These are phyloP conservation scores for Tetramorium alpestre DNA, from an alignment of 1,140 invertebrate genomes.

Conservation along the genomic window DNA sequence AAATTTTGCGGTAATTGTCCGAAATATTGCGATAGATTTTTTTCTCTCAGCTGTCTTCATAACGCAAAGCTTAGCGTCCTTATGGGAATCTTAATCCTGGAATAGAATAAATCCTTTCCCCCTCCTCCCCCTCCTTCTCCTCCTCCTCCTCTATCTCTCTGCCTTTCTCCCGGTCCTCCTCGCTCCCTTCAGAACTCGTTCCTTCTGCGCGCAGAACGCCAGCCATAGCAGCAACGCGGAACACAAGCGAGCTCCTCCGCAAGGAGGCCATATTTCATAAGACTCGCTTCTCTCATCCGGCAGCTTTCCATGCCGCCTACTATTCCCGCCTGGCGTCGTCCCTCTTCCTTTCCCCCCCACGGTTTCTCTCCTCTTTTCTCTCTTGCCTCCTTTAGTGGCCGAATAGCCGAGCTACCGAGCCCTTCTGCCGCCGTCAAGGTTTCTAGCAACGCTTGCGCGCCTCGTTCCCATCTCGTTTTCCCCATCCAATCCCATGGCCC, in stretches of 20 bases:
- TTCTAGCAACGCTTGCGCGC: constrained; percentile 84
- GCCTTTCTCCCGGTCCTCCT: constrained; percentile 9
- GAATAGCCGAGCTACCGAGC: constrained; percentile 71
- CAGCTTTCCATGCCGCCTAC: constrained; percentile 80
- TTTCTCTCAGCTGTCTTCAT: not conserved
- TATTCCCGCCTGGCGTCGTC: constrained; percentile 47
- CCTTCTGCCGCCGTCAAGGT: constrained; percentile 74
- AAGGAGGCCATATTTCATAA: constrained; percentile 85
- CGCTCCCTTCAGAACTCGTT: constrained; percentile 52
- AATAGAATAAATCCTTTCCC: constrained; percentile 55
- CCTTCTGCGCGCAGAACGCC: constrained; percentile 48
- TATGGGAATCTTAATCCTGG: constrained; percentile 31
- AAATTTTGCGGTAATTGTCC: not conserved
- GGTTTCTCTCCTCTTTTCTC: constrained; percentile 61
- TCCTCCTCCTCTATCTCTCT: constrained; percentile 22
- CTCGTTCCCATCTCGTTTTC: constrained; percentile 82
- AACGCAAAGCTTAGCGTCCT: constrained; percentile 19
- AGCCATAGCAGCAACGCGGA: constrained; percentile 55
- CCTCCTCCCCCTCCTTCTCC: not conserved
- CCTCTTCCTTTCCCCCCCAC: constrained; percentile 9
- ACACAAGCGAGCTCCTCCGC: constrained; percentile 76
- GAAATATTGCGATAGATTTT: constrained; percentile 13
- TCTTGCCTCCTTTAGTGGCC: constrained; percentile 75
- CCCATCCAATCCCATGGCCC: constrained; percentile 83
- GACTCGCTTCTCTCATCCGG: constrained; percentile 76